Evolutionary conservation across 2,797 vertebrate species (phyloP).

Genomic region (Prionace glauca): DNA sequence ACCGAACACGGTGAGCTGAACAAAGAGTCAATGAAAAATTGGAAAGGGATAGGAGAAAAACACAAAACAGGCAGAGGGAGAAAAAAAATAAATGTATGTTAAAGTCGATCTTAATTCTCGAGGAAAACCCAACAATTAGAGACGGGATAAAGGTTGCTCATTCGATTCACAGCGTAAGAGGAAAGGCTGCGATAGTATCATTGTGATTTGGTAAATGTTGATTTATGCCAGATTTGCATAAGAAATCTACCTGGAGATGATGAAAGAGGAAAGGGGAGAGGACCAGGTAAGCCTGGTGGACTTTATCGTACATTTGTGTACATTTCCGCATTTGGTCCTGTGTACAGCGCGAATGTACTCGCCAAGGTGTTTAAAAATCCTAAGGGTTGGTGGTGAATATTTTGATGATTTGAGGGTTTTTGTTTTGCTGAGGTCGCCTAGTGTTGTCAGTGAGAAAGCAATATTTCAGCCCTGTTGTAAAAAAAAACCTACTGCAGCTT

Average conservation of each 20-base stretch:
- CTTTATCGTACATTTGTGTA: not conserved
- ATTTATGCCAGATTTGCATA: not conserved
- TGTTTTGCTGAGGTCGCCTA: not conserved
- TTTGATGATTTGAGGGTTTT: not conserved
- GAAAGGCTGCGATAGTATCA: not conserved
- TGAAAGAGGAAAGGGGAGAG: not conserved
- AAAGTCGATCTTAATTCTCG: not conserved
- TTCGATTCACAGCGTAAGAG: not conserved
- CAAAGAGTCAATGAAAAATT: not conserved
- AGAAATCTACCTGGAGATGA: not conserved
- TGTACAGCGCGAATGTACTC: no score
- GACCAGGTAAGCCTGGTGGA: not conserved
- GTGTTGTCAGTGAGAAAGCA: not conserved
- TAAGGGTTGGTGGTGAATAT: not conserved
- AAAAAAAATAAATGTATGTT: not conserved
- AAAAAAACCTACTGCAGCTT: not conserved
- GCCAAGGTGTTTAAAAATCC: not conserved
- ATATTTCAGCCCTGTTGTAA: not conserved
- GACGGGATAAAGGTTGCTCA: not conserved
- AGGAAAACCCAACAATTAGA: not conserved
- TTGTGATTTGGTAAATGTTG: not conserved
- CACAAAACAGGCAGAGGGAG: not conserved
- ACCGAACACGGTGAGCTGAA: not conserved
- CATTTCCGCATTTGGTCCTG: not conserved
- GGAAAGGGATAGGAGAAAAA: not conserved